Evolutionary conservation across 2,888 invertebrate genomes (phyloP).

Genomic region (Ernsta delagoae): DNA sequence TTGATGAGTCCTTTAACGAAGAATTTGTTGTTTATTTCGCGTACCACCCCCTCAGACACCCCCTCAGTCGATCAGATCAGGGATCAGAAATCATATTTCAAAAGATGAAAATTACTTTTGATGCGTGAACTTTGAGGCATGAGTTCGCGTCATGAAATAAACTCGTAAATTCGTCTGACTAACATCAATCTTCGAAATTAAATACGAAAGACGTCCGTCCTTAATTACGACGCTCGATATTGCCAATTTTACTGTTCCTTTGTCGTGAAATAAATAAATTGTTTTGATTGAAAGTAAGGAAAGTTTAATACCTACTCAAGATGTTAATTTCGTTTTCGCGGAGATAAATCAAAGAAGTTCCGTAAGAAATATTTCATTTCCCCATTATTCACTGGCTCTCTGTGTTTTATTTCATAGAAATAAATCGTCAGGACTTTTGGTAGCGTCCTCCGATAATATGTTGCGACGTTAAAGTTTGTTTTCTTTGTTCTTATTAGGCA

Average conservation of each 20-base stretch:
- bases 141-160: conserved; percentile 10
- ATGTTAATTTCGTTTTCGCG: conserved; percentile 53
- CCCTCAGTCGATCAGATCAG: no score
- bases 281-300: conserved; percentile 53
- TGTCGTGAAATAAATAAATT: conserved; percentile 52
- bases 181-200: conserved; percentile 46
- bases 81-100: neutral
- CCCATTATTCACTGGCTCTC: conserved; percentile 16
- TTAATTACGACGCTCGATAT: conserved; percentile 58
- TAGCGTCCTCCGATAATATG: conserved; percentile 9
- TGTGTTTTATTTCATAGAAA: conserved; percentile 16
- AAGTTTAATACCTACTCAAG: conserved; percentile 50
- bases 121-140: neutral
- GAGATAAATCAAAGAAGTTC: conserved; percentile 44
- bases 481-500: neutral
- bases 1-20: no score
- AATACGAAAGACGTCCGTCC: conserved; percentile 43
- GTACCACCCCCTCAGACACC: no score
- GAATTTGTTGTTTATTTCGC: no score
- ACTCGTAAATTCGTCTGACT: conserved; percentile 40
- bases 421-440: conserved; percentile 13
- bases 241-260: conserved; percentile 56
- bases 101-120: conserved; percentile 2
- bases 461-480: neutral
- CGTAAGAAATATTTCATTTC: conserved; percentile 6